Conservation (phyloP, 2,113 vertebrate species). For the Tychaedon coryphoeus region DNA sequence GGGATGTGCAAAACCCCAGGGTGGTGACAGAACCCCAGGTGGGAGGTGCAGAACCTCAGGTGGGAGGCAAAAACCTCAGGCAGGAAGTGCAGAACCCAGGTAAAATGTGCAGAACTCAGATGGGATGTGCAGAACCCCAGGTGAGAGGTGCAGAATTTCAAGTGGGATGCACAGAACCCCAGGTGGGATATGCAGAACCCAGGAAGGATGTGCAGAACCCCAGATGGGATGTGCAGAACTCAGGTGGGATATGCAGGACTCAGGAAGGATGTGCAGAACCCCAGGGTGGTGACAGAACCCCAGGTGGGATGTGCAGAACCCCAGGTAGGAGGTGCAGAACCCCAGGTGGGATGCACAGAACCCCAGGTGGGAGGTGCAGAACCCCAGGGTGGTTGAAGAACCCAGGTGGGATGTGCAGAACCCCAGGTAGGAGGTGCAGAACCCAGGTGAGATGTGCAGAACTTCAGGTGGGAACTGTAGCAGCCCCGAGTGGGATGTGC, state of each 20-base stretch:
- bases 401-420: neutral
- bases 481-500: fast-evolving
- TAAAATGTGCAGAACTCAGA: neutral
- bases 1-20: neutral
- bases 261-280: too few species aligned
- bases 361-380: neutral
- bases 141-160: fast-evolving
- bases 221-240: neutral
- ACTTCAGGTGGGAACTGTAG: neutral
- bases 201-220: neutral
- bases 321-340: too few species aligned
- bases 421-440: fast-evolving
- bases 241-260: too few species aligned
- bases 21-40: too few species aligned
- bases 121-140: neutral
- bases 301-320: neutral
- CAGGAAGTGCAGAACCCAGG: neutral
- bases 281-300: too few species aligned
- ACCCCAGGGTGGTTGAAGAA: too few species aligned
- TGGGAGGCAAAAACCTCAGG: too few species aligned
- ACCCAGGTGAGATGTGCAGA: fast-evolving
- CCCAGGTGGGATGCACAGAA: neutral
- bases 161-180: fast-evolving
- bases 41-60: too few species aligned
- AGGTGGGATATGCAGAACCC: neutral